Percentiles rank a stretch among this genome's conserved stretches.
These are phyloP conservation scores for Megaceryle torquata DNA, from an alignment of 2,113 vertebrate species.

Conservation along the genomic window DNA sequence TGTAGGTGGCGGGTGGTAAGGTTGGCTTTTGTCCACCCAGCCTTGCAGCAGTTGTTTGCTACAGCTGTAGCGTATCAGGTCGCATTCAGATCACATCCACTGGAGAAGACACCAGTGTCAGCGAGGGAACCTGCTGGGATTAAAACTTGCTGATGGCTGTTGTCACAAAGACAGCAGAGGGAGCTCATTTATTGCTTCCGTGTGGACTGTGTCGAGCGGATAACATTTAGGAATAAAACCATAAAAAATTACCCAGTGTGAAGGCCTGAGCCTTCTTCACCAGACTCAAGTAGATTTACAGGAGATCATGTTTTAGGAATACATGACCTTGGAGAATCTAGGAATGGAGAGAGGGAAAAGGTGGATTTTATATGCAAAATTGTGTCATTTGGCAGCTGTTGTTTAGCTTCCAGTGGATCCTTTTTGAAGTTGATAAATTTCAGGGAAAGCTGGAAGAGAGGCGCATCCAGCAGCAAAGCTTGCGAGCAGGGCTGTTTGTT, in stretches of 20 bases:
- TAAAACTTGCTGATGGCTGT: neutral
- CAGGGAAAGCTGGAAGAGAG: neutral
- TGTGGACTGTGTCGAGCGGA: neutral
- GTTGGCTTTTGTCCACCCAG: neutral
- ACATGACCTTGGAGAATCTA: neutral
- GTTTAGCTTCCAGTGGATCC: neutral
- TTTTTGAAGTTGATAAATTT: neutral
- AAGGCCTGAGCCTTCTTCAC: neutral
- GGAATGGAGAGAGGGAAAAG: neutral
- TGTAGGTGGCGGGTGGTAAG: neutral
- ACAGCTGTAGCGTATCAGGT: neutral
- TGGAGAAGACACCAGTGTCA: neutral
- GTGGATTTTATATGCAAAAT: neutral
- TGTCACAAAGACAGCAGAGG: slow-evolving; percentile 39
- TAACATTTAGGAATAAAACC: neutral
- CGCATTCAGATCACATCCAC: neutral
- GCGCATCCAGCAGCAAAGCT: neutral
- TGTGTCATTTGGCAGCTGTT: neutral
- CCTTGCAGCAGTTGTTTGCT: neutral
- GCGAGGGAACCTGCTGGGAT: neutral
- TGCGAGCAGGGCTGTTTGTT: neutral
- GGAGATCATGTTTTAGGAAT: neutral
- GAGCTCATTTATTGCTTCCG: slow-evolving; percentile 27
- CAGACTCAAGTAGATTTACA: neutral
- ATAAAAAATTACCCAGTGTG: neutral